Percentiles rank a stretch among this genome's conserved stretches.
Evolutionary conservation across 2,797 vertebrate species (phyloP).

Genomic region (Crypturellus tataupa): DNA sequence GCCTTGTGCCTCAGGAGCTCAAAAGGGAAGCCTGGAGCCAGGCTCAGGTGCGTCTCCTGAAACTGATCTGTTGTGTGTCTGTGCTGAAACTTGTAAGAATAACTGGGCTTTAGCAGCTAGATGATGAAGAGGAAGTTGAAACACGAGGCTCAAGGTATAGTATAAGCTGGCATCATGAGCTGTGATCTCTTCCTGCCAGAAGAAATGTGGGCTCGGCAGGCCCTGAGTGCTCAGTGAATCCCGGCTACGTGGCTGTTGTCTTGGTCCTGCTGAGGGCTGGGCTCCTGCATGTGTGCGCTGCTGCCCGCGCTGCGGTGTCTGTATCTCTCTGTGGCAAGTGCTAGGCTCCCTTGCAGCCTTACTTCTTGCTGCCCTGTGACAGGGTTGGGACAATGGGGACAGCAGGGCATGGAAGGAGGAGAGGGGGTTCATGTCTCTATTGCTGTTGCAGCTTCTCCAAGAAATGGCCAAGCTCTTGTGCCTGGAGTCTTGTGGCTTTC

Average conservation of each 20-base stretch:
- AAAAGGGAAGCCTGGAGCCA: background rate
- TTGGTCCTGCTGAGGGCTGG: background rate
- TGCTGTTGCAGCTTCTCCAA: background rate
- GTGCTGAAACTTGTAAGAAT: background rate
- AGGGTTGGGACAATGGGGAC: background rate
- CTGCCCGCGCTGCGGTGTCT: background rate
- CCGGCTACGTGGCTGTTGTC: background rate
- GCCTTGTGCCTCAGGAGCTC: background rate
- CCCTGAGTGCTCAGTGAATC: rapidly evolving
- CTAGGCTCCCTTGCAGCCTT: background rate
- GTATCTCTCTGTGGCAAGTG: background rate
- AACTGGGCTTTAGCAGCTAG: background rate
- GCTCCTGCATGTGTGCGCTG: background rate
- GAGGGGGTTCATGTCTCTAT: background rate
- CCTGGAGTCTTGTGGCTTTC: background rate
- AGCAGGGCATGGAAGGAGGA: background rate
- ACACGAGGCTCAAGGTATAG: background rate
- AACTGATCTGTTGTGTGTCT: background rate
- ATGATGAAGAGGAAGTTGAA: background rate
- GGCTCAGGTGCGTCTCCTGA: background rate
- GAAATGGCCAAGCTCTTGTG: background rate
- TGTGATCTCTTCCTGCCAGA: background rate
- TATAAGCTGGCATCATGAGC: background rate
- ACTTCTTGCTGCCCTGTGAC: background rate
- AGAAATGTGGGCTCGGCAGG: background rate